Evolutionary conservation across 2,888 invertebrate genomes (phyloP), one percentile per base, ranked within the genome.

Genomic region (Acrobasis suavella): DNA sequence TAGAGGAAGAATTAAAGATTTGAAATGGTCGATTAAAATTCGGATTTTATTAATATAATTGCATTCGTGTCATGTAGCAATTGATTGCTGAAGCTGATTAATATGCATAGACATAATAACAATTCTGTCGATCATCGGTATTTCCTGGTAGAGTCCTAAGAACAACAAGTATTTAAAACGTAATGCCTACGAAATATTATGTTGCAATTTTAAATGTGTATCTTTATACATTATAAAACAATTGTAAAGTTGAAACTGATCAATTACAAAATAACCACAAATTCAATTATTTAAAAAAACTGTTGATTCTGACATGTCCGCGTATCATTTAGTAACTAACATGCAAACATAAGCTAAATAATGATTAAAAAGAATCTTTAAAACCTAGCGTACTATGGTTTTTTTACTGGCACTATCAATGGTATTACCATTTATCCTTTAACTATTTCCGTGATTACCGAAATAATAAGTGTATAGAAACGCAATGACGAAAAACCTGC

Each of bases 41-140:
- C 39, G 15, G 39, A 42, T 17, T 42, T 17, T 17, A 42, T 71
- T 69, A 64, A 59, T 68, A 66, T 65, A 64, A 70, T 73, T 67
- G 69, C 65, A 50, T 32, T 71, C 73, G 72, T 74, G 70, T 67
- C 76, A 77, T 76, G 73, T 65, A 67, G 65, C 79, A 77, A 75
- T 81, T 70, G 80, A 78, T 78, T 75, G 80, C 74, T 67, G 73
- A 67, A 71, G 75, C 72, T 64, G 66, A 66, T 52, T 64, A 65
- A 59, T 65, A 63, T 64, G 52, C 60, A 66, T 32, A 32, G 32
- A 32, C 5, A 37, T 38, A 10, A 46, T n/a, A 46, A 46, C 14
- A 14, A 46, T 14, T 46, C n/a, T 46, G 46, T 14, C 7, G 46
- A n/a, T 46, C n/a, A 1, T 46, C n/a, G 14, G n/a, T 46, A 46